Evolutionary conservation across 1,140 invertebrate species (phyloP).

Genomic region (Magallana angulata): DNA sequence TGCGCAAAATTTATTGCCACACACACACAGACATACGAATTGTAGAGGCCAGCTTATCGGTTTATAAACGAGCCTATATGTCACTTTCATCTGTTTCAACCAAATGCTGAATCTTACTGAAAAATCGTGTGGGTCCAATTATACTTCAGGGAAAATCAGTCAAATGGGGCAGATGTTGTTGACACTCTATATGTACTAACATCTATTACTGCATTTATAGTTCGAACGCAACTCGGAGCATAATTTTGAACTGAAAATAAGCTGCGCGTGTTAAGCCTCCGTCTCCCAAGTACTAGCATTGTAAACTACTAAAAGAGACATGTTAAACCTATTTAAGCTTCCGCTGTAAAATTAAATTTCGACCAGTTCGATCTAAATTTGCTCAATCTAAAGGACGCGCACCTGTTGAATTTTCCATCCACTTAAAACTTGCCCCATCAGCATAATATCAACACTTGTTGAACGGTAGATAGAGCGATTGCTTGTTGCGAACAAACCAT

Average conservation of each 20-base stretch:
- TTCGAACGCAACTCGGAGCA: background rate
- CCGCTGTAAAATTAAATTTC: background rate
- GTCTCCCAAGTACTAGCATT: background rate
- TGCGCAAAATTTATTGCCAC: conserved; percentile 12
- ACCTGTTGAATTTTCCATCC: conserved; percentile 29
- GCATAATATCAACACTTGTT: background rate
- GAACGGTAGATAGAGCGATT: no score
- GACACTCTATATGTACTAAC: background rate
- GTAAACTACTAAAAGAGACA: no score
- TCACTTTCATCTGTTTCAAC: conserved; percentile 28
- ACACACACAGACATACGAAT: background rate
- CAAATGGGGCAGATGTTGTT: background rate
- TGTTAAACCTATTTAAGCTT: no score
- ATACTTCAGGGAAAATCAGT: background rate
- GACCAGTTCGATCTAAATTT: background rate
- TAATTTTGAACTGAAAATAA: background rate
- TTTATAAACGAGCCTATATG: conserved; percentile 18
- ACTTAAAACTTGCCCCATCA: background rate
- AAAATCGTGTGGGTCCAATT: conserved; percentile 23
- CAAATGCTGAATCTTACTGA: background rate
- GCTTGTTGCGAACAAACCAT: no score
- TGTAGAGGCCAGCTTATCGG: background rate
- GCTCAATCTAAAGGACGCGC: background rate
- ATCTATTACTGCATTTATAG: conserved; percentile 20
- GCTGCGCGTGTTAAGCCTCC: background rate